A percentile compares a stretch with the other conserved stretches of the same genome.
phyloP scores from a whole-genome alignment of 2,888 invertebrate species.

The Phortica okadai region DNA sequence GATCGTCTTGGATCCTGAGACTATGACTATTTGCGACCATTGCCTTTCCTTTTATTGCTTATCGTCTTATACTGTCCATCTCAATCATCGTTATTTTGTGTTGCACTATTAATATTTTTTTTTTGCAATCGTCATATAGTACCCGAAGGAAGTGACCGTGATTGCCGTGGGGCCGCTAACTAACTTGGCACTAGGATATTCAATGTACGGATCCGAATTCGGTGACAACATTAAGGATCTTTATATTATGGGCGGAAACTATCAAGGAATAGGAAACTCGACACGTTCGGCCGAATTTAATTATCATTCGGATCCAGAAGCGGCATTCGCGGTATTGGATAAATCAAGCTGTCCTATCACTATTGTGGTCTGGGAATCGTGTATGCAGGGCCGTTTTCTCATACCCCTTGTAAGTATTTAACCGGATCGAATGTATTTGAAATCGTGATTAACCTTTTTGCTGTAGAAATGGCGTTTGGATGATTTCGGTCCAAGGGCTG shows the following conservation, averaged over 20 bases:
- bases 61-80: too few relatives aligned
- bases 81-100: too few relatives aligned
- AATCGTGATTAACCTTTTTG: not conserved
- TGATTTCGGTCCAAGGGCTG: constrained; percentile 74
- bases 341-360: constrained; percentile 79
- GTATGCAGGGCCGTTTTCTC: constrained; percentile 73
- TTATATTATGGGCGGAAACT: constrained; percentile 88
- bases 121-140: constrained; percentile 43
- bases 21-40: too few relatives aligned
- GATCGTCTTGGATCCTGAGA: too few relatives aligned
- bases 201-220: constrained; percentile 81
- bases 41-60: too few relatives aligned
- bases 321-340: constrained; percentile 84
- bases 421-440: not conserved
- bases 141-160: constrained; percentile 80
- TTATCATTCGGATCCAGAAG: constrained; percentile 86
- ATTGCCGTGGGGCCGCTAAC: constrained; percentile 86
- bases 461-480: constrained; percentile 78
- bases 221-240: constrained; percentile 81
- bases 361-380: constrained; percentile 85
- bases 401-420: constrained; percentile 67
- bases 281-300: constrained; percentile 85
- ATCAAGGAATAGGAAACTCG: constrained; percentile 79
- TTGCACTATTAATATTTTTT: not conserved
- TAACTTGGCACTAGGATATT: constrained; percentile 86